Base-by-base conservation (phyloP, 2,113 vertebrate species). In the Psephotus haematonotus region DNA sequence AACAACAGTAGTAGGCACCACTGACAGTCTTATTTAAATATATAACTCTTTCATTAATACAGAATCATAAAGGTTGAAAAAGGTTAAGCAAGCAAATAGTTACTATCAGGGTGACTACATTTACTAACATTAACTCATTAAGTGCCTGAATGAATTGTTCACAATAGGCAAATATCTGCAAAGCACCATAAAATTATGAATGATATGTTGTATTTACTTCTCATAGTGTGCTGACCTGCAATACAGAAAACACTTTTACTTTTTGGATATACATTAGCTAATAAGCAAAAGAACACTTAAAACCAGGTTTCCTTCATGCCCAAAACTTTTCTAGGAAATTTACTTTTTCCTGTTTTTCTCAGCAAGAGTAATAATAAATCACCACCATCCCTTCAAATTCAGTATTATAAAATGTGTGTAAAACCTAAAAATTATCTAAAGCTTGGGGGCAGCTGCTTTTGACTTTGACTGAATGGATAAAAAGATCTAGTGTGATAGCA, bases 181-280 rank as follows among this genome's bases (percentile, higher is more conserved):
- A 95, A 96, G 88, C 96, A 96, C 86, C 95, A 39, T 91, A 79
- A 80, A 80, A 67, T 82, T 24, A 77, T 53, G 55, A 75, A 68
- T 39, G 88, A 94, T 93, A 93, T 75, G 86, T 86, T 91, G 70
- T 35, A 43, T 50, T 91, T 82, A 88, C 53, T 86, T 92, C 80
- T 88, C 62, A 86, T 71, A 88, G 49, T 37, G 78, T 89, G 75
- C 77, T 82, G 31, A 88, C 69, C 41, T 68, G 75, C 33, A 84
- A 52, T 46, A 75, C 62, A 82, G 91, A 85, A 80, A 93, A 84
- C 37, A 80, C 41, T 52, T 96, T 18, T 29, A 94, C 44, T 31
- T 90, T 88, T 91, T 84, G 59, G 52, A 83, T 57, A 75, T 59
- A 83, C 23, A 57, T 81, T 62, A 82, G 33, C 77, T 43, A 75